Evolutionary conservation across 1,140 invertebrate genomes (phyloP), one percentile per base, ranked within the genome.

Genomic region (Penaeus japonicus): DNA sequence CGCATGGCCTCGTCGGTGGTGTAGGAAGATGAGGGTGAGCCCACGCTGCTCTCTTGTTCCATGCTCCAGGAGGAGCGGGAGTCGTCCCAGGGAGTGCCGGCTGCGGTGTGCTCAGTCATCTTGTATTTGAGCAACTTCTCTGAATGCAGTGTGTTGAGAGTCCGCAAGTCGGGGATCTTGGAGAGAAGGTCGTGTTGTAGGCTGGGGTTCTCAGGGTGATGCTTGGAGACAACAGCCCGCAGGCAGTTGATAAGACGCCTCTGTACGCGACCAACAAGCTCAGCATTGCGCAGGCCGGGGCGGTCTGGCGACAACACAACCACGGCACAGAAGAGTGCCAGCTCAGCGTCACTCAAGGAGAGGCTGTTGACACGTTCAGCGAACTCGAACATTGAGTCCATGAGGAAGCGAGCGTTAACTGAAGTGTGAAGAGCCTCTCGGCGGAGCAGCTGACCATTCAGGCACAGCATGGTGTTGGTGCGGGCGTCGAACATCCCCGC

Each of bases 341-440:
- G 95, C 92, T 99, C 97, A 53, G 96, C 96, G 92, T 99, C 98
- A 18, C 96, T 96, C 81, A 99, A 93, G 91, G 96, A 95, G 92
- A 99, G 95, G 12, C 95, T 95, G 92, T 99, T 98, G 92, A 99
- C 96, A 90, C 97, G 95, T 92, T 98, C 97, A 62, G 98, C 97
- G 93, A 99, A 98, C 91, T 99, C 98, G 92, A 99, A 98, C 94
- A 99, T 99, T 89, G 97, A 98, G 92, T 99, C 97, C 93, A 99
- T 96, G 47, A 99, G 95, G 92, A 98, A 99, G 90, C 97, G 94
- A 18, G 97, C 97, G 93, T 98, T 98, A 96, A 96, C 91, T 91
- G 91, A 84, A 89, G 90, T 81, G 93, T 97, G 96, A 89, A 98
- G 96, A 78, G 97, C 96, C 92, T 98, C 97, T 78, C 96, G 94